Evolutionary conservation across 2,113 vertebrate genomes (phyloP), one percentile per base, ranked within the genome.

Genomic region (Tragelaphus scriptus): DNA sequence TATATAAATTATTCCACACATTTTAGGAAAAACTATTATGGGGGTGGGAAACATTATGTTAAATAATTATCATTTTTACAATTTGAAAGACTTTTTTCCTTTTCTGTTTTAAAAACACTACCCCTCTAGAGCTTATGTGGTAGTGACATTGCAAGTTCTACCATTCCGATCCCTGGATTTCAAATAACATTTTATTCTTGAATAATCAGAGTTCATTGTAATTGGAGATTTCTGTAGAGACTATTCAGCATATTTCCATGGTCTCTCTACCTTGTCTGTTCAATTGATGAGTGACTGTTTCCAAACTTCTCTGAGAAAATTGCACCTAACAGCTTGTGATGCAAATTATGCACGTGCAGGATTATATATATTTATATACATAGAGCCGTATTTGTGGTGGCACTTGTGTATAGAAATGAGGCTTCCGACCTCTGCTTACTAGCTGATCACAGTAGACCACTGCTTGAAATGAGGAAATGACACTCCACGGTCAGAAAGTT

Each of bases 51-150:
- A 97, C 86, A 97, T 85, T 80, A 96, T 97, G 96, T 93, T 96
- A 97, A 97, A 98, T 98, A 98, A 94, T 98, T 79, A 94, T 87
- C 94, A 94, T 94, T 97, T 96, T 95, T 95, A 90, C 53, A 96
- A 95, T 95, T 90, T 94, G n/a, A 95, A 77, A 93, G 88, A 92
- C 5, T 85, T 85, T 2, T 17, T 94, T 36, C 61, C 3, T 92
- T 87, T 86, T 51, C 84, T 77, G 28, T 96, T 98, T 97, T 92
- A 25, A 91, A 95, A 28, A 0, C 58, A 95, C 0, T 40, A 81
- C 44, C 44, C 47, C 97, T 89, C 40, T 16, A 2, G 40, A 94
- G 91, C 30, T 53, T 89, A n/a, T 94, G 51, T 61, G 49, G 81
- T 79, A 94, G 90, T 92, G 94, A 92, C 68, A 93, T 30, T 40